A percentile compares a stretch with the other conserved stretches of the same genome.
Evolutionary conservation across 2,888 invertebrate species (phyloP).

Genomic region (Arrhopalites spinosus): DNA sequence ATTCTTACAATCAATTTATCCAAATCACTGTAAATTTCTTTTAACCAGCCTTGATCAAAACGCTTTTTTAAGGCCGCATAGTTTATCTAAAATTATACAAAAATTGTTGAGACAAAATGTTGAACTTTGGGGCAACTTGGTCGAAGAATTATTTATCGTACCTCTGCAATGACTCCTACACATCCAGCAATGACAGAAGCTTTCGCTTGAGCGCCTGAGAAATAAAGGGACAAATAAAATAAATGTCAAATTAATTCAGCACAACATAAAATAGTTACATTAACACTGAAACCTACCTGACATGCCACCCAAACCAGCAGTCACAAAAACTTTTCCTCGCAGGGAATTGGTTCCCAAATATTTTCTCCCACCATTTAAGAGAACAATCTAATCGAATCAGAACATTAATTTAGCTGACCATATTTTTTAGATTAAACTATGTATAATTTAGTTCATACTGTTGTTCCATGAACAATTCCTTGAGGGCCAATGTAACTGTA

Average conservation of each 20-base stretch:
- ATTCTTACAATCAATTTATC: slow-evolving; percentile 61
- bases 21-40: slow-evolving; percentile 62
- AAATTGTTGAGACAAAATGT: neutral
- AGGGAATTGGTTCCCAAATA: slow-evolving; percentile 62
- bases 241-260: too few species aligned
- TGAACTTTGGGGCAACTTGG: neutral
- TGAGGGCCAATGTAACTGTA: slow-evolving; percentile 70
- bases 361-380: slow-evolving; percentile 67
- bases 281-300: slow-evolving; percentile 56
- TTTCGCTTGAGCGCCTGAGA: slow-evolving; percentile 66
- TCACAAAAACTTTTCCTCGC: slow-evolving; percentile 65
- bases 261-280: too few species aligned
- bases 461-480: slow-evolving; percentile 70
- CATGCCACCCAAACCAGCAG: slow-evolving; percentile 68
- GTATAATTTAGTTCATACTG: slow-evolving; percentile 58
- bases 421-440: neutral
- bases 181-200: slow-evolving; percentile 68
- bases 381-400: slow-evolving; percentile 62
- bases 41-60: slow-evolving; percentile 67
- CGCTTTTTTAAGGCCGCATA: slow-evolving; percentile 61
- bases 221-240: too few species aligned
- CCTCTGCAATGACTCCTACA: slow-evolving; percentile 68
- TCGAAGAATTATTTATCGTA: slow-evolving; percentile 51
- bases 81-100: slow-evolving; percentile 51
- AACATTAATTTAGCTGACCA: neutral